These are phyloP conservation scores for Parasteatoda tepidariorum DNA, from an alignment of 1,140 invertebrate species.

Conservation along the genomic window DNA sequence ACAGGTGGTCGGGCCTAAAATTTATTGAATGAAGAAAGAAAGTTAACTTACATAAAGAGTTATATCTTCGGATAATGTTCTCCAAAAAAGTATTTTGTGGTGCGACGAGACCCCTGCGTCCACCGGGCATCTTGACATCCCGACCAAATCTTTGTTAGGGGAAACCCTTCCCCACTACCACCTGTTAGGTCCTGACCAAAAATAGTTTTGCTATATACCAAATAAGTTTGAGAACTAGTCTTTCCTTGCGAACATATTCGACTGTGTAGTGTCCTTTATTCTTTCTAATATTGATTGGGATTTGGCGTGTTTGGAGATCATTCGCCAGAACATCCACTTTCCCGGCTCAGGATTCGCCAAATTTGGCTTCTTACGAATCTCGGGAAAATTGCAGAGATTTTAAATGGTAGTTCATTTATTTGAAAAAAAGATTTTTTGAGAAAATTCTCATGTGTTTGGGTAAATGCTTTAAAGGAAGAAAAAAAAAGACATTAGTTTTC, in stretches of 20 bases:
- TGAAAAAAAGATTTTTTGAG: no score
- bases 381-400: not conserved
- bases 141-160: constrained; percentile 53
- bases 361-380: constrained; percentile 8
- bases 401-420: no score
- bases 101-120: constrained; percentile 96
- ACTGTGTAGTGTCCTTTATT: constrained; percentile 16
- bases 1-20: not conserved
- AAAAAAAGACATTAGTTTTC: no score
- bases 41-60: constrained; percentile 92
- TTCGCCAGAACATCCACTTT: not conserved
- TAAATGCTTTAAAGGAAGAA: no score
- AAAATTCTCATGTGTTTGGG: no score
- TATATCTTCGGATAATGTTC: constrained; percentile 97
- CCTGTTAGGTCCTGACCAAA: constrained; percentile 34
- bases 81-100: constrained; percentile 99
- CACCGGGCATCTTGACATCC: constrained; percentile 85
- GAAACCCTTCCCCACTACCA: constrained; percentile 42
- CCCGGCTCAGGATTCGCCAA: constrained; percentile 2
- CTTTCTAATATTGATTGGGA: constrained; percentile 1
- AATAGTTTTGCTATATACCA: constrained; percentile 17
- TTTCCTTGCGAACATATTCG: not conserved
- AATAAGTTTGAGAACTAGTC: not conserved
- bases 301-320: constrained; percentile 3
- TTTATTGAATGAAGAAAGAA: not conserved